These are phyloP conservation scores for Siniperca undulata DNA, from an alignment of 2,797 vertebrate genomes.

Conservation along the genomic window DNA sequence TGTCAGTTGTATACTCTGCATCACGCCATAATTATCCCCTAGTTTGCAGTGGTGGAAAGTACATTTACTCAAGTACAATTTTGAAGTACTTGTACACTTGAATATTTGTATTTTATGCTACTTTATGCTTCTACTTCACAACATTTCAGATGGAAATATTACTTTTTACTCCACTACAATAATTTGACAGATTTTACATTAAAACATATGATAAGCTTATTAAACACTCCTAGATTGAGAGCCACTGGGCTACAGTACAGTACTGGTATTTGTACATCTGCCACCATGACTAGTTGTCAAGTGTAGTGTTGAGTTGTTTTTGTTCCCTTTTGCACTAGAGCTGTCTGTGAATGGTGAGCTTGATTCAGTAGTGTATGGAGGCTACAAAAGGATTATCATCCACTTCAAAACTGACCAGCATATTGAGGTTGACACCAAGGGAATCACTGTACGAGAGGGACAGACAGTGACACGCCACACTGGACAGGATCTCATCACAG, in stretches of 20 bases:
- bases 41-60: neutral
- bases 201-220: too few species aligned
- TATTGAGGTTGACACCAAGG: conserved; percentile 49
- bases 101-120: too few species aligned
- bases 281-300: neutral
- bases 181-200: too few species aligned
- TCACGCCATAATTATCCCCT: neutral
- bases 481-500: conserved; percentile 7
- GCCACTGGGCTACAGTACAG: too few species aligned
- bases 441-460: conserved; percentile 51
- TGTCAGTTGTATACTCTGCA: neutral
- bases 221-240: too few species aligned
- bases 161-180: too few species aligned
- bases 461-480: neutral
- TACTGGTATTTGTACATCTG: too few species aligned
- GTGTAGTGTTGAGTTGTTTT: conserved; percentile 3
- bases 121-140: too few species aligned
- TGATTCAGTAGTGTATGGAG: conserved; percentile 9
- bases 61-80: neutral
- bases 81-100: too few species aligned
- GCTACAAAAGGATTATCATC: conserved; percentile 75
- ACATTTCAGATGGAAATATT: too few species aligned
- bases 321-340: conserved; percentile 55
- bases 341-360: conserved; percentile 80
- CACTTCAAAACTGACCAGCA: conserved; percentile 38